A percentile compares a stretch with the other conserved stretches of the same genome.
Evolutionary conservation across 2,797 vertebrate genomes (phyloP).

Genomic region (Falco peregrinus): DNA sequence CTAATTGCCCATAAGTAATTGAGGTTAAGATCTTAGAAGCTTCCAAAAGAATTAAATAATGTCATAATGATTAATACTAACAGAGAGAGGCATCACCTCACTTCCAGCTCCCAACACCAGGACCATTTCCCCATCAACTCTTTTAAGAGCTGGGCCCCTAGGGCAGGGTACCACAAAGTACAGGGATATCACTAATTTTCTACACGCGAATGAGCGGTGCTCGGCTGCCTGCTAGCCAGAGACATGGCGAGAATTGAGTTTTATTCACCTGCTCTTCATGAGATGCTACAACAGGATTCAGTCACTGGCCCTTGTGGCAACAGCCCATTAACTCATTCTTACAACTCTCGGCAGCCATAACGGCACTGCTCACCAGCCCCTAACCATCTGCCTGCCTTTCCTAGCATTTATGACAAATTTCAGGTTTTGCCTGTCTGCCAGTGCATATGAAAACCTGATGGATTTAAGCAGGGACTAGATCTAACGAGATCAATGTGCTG

Average conservation of each 20-base stretch:
- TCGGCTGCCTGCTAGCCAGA: not conserved
- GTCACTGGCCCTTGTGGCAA: not conserved
- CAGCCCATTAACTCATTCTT: not conserved
- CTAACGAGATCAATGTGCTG: constrained; percentile 46
- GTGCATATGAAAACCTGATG: constrained; percentile 30
- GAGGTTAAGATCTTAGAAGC: not conserved
- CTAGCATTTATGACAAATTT: not conserved
- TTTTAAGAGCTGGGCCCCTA: not conserved
- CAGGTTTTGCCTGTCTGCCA: constrained; percentile 44
- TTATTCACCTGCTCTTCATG: not conserved
- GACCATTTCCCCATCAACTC: not conserved
- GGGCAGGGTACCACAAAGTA: not conserved
- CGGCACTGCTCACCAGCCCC: not conserved
- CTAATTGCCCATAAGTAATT: not conserved
- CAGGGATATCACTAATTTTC: not conserved
- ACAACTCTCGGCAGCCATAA: not conserved
- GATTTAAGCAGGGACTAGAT: constrained; percentile 51
- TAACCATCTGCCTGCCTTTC: not conserved
- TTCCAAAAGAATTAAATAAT: not conserved
- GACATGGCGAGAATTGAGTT: not conserved
- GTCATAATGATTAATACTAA: not conserved
- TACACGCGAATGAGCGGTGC: not conserved
- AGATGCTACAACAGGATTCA: not conserved
- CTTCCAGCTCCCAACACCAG: not conserved
- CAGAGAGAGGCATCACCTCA: not conserved